Percentiles rank a stretch among this genome's conserved stretches.
Evolutionary conservation across 2,888 invertebrate species (phyloP).

Genomic region (Drosophila cracens): DNA sequence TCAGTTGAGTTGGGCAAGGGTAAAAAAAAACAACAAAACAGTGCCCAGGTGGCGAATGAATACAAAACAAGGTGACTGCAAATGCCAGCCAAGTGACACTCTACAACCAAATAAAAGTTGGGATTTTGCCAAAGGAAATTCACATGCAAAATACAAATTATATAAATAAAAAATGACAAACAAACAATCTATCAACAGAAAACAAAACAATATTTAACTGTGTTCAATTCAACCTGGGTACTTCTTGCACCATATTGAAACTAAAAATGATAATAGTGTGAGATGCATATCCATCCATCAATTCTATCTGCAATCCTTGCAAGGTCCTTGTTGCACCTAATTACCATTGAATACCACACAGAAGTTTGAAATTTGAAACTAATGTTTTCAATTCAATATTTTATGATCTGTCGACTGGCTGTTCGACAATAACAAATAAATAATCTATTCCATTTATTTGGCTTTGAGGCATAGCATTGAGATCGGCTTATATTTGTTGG

Average conservation of each 20-base stretch:
- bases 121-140: background rate
- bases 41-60: slow-evolving; percentile 55
- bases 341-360: background rate
- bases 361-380: background rate
- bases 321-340: background rate
- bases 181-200: background rate
- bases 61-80: slow-evolving; percentile 41
- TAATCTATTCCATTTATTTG: background rate
- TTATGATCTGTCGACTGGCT: background rate
- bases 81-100: slow-evolving; percentile 41
- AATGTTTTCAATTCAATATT: background rate
- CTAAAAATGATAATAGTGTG: background rate
- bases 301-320: background rate
- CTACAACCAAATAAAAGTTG: slow-evolving; percentile 5
- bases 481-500: background rate
- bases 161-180: background rate
- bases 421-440: background rate
- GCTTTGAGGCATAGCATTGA: background rate
- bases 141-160: background rate
- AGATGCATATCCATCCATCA: background rate
- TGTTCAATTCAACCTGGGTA: background rate
- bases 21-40: slow-evolving; percentile 36
- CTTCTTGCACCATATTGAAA: background rate
- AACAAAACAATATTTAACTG: background rate
- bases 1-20: slow-evolving; percentile 53